phyloP scores from a whole-genome alignment of 2,113 vertebrate species.

The Crocuta crocuta region DNA sequence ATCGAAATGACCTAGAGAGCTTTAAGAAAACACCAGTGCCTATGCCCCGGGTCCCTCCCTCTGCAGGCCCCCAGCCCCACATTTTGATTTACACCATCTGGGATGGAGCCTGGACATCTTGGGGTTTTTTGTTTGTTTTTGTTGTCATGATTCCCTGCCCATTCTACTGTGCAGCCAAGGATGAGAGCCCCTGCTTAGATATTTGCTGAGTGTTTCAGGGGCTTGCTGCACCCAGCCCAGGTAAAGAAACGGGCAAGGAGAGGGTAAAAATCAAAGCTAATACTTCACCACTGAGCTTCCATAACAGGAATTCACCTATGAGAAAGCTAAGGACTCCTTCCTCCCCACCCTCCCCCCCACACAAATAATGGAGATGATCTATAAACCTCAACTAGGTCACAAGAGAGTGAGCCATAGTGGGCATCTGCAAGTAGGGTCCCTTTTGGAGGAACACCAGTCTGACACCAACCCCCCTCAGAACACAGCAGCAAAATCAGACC shows the following conservation, averaged over 20 bases:
- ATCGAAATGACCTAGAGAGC: not conserved
- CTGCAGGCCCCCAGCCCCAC: not conserved
- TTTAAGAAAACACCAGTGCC: not conserved
- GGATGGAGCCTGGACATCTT: not conserved
- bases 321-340: not conserved
- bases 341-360: not conserved
- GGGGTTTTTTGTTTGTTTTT: not conserved
- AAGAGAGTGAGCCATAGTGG: not conserved
- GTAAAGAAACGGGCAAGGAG: fast-evolving
- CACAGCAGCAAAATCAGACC: not conserved
- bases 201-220: fast-evolving
- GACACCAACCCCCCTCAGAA: not conserved
- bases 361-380: too few relatives aligned
- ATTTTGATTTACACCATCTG: not conserved
- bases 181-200: not conserved
- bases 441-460: not conserved
- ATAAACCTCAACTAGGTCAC: not conserved
- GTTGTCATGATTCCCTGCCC: not conserved
- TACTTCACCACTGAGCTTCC: not conserved
- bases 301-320: fast-evolving
- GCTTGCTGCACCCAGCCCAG: not conserved
- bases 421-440: not conserved
- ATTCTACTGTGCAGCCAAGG: not conserved
- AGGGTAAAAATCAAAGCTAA: not conserved
- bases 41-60: not conserved